A percentile compares a stretch with the other conserved stretches of the same genome.
Conservation (phyloP, 2,797 vertebrate genomes). For the Urophycis tenuis region DNA sequence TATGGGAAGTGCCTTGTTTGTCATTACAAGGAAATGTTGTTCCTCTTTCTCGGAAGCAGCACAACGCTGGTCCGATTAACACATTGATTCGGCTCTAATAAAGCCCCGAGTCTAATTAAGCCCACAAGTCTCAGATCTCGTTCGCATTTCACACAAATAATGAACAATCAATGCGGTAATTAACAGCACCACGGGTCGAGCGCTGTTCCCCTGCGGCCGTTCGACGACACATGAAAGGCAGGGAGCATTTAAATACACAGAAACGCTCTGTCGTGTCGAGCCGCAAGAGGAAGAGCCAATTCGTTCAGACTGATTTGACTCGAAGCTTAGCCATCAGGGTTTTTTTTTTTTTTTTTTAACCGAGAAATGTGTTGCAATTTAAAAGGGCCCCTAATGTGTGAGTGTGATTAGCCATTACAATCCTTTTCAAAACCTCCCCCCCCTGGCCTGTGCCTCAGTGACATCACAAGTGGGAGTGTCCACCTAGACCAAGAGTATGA, state of each 20-base stretch:
- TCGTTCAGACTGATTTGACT: background rate
- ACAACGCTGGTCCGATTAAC: background rate
- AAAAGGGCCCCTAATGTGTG: too few species aligned
- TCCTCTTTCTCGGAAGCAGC: background rate
- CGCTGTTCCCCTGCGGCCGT: background rate
- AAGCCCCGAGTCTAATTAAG: background rate
- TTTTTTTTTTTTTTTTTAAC: background rate
- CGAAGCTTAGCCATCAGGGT: background rate
- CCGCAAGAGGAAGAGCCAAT: background rate
- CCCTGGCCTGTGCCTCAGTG: too few species aligned
- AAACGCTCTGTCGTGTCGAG: background rate
- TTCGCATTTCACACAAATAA: background rate
- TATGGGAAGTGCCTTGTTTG: background rate
- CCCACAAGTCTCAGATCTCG: background rate
- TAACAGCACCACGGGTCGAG: background rate
- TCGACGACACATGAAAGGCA: background rate
- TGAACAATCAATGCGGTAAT: background rate
- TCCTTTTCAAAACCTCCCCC: too few species aligned
- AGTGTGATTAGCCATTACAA: too few species aligned
- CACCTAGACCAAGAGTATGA: too few species aligned
- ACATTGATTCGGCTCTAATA: background rate
- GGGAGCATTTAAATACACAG: background rate
- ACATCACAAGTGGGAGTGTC: too few species aligned
- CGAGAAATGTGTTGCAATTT: background rate
- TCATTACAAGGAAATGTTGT: background rate